These are phyloP conservation scores for Pseudeuparius sepicola DNA, from an alignment of 2,888 invertebrate species.

Conservation along the genomic window DNA sequence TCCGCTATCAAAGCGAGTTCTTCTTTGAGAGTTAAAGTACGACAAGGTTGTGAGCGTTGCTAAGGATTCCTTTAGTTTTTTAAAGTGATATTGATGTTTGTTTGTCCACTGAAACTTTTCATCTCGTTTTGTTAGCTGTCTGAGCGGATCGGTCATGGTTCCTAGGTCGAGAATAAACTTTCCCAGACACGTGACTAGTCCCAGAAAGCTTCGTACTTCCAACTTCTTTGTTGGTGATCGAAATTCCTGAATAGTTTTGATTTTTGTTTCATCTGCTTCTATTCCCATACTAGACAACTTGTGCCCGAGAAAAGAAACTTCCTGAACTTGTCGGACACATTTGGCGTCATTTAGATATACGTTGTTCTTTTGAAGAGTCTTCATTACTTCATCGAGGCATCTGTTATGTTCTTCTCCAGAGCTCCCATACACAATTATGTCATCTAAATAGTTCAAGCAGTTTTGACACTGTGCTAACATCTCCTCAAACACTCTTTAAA, in stretches of 20 bases:
- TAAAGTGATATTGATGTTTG: conserved; percentile 18
- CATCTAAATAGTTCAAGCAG: no score
- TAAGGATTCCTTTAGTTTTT: no score
- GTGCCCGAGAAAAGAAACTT: conserved; percentile 16
- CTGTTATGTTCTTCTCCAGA: conserved; percentile 25
- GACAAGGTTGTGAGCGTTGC: conserved; percentile 18
- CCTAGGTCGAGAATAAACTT: conserved; percentile 21
- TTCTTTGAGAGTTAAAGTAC: conserved; percentile 19
- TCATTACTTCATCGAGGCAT: conserved; percentile 24
- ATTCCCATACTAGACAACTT: conserved; percentile 10
- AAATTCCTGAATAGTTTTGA: no score
- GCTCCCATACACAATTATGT: conserved; percentile 25
- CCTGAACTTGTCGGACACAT: conserved; percentile 18
- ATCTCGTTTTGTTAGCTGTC: conserved; percentile 16
- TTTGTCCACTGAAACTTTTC: conserved; percentile 17
- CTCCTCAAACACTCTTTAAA: no score
- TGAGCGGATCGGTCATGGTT: conserved; percentile 14
- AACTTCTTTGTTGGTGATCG: conserved; percentile 23
- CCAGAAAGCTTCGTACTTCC: conserved; percentile 22
- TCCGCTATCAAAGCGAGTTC: no score
- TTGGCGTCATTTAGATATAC: conserved; percentile 28
- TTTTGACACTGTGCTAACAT: conserved; percentile 25
- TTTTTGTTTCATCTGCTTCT: conserved; percentile 20
- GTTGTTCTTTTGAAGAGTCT: conserved; percentile 22
- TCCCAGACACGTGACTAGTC: conserved; percentile 20